Conservation (phyloP, 2,113 vertebrate genomes). For the Mormoops blainvillei region DNA sequence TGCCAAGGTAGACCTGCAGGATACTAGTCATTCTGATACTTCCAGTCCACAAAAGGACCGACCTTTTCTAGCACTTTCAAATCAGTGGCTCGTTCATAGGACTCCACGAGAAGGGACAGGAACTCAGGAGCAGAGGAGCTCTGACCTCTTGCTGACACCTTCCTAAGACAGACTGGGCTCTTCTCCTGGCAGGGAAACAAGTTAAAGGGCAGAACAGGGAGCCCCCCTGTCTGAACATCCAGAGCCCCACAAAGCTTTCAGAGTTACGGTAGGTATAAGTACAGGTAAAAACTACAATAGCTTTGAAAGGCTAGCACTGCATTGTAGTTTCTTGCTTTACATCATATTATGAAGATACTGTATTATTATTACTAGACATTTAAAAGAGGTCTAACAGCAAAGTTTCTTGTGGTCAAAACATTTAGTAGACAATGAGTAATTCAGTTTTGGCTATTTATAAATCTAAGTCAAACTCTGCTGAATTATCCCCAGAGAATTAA, state of each 20-base stretch:
- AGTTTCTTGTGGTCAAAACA: background rate
- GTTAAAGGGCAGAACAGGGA: background rate
- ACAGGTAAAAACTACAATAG: background rate
- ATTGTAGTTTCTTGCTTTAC: background rate
- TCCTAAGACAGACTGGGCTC: background rate
- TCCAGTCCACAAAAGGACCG: background rate
- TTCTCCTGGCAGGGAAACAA: background rate
- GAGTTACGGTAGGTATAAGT: background rate
- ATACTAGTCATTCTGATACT: background rate
- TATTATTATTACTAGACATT: background rate
- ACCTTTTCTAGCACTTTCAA: background rate
- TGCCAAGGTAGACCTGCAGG: background rate
- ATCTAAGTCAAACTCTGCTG: background rate
- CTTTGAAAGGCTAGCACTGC: background rate
- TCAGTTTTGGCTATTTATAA: background rate
- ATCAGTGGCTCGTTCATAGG: background rate
- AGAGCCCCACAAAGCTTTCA: background rate
- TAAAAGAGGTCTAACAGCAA: background rate
- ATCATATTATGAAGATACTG: background rate
- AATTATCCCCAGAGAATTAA: background rate
- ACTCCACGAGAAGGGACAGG: background rate
- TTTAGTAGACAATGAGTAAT: background rate
- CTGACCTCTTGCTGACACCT: background rate
- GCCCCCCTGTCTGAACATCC: background rate
- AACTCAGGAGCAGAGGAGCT: background rate